phyloP scores from a whole-genome alignment of 2,888 invertebrate genomes.

The Erebia palarica region DNA sequence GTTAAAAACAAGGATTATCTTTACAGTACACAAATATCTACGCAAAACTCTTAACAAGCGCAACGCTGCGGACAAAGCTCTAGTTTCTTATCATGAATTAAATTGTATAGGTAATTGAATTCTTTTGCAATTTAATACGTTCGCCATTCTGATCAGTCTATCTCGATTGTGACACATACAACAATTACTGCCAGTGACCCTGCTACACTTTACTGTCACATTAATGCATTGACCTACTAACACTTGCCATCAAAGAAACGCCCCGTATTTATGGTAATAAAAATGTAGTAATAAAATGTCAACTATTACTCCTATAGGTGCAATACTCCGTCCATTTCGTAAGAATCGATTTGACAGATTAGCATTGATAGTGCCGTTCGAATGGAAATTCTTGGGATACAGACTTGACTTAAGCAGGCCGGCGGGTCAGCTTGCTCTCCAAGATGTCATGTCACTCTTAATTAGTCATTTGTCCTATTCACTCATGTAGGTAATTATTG shows the following conservation, averaged over 20 bases:
- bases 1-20: too few relatives aligned
- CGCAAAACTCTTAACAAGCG: too few relatives aligned
- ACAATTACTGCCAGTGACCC: conserved; percentile 19
- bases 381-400: too few relatives aligned
- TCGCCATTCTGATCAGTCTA: conserved; percentile 8
- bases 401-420: too few relatives aligned
- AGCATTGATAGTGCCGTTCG: too few relatives aligned
- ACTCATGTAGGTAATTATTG: too few relatives aligned
- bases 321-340: background rate
- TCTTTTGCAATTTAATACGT: conserved; percentile 13
- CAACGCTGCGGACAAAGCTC: background rate
- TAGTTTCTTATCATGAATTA: background rate
- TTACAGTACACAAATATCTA: too few relatives aligned
- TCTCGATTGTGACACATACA: conserved; percentile 12
- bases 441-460: too few relatives aligned
- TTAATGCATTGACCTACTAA: conserved; percentile 33
- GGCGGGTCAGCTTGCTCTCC: too few relatives aligned
- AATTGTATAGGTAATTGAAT: conserved; percentile 5
- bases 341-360: background rate
- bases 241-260: conserved; percentile 40
- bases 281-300: conserved; percentile 61
- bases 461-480: too few relatives aligned
- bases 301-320: conserved; percentile 41
- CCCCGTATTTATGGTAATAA: conserved; percentile 66
- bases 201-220: conserved; percentile 27